Conservation (phyloP, 2,113 vertebrate genomes). For the Leucosticte australis region DNA sequence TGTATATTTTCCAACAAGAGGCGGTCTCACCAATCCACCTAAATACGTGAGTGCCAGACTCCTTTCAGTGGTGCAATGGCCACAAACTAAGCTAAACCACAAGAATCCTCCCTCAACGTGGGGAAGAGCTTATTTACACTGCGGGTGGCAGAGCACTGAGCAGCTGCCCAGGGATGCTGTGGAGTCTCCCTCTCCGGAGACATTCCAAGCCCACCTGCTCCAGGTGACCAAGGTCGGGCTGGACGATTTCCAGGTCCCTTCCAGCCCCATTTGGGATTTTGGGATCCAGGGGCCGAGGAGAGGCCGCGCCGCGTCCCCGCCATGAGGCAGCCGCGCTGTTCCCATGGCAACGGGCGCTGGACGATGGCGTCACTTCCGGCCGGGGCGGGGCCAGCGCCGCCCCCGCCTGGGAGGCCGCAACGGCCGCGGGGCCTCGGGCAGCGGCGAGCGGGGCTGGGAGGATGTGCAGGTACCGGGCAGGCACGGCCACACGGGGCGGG, state of each 20-base stretch:
- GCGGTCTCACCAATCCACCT: not conserved
- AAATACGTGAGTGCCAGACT: not conserved
- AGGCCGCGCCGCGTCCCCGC: not conserved
- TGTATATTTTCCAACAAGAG: not conserved
- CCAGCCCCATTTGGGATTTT: rapidly evolving
- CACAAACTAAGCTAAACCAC: not conserved
- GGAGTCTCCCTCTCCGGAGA: not conserved
- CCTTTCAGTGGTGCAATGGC: not conserved
- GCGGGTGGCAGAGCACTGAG: too few relatives aligned
- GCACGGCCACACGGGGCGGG: not conserved
- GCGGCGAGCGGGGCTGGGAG: not conserved
- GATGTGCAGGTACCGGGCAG: not conserved
- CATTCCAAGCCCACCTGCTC: not conserved
- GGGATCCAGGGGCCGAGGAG: rapidly evolving
- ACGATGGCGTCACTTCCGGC: not conserved
- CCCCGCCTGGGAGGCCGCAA: not conserved
- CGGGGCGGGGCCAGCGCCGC: not conserved
- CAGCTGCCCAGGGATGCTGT: not conserved
- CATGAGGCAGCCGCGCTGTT: not conserved
- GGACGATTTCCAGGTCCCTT: not conserved
- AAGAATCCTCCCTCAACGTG: not conserved
- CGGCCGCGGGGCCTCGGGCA: not conserved
- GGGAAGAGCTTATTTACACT: not conserved
- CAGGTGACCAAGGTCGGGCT: rapidly evolving
- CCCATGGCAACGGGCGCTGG: not conserved